A percentile compares a stretch with the other conserved stretches of the same genome.
Conservation (phyloP, 2,797 vertebrate genomes). For the Pyrocephalus nanus region DNA sequence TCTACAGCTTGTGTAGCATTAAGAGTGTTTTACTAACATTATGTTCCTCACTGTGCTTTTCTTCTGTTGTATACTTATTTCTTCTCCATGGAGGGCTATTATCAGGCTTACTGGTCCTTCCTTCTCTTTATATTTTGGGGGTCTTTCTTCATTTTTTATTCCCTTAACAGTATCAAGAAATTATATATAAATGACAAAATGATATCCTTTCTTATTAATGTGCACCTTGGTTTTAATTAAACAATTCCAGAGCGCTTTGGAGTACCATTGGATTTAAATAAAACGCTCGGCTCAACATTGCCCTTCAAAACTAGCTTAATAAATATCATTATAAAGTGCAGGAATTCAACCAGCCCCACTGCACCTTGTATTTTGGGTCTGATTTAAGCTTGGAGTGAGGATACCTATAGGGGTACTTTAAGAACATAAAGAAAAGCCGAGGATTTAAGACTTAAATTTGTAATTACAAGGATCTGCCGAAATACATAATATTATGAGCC, state of each 20-base stretch:
- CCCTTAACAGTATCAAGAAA: conserved; percentile 70
- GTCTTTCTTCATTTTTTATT: conserved; percentile 54
- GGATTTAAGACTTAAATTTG: conserved; percentile 76
- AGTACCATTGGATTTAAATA: conserved; percentile 68
- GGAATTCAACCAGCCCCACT: conserved; percentile 72
- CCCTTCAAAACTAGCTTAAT: conserved; percentile 74
- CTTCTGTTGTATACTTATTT: conserved; percentile 75
- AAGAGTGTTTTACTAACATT: conserved; percentile 79
- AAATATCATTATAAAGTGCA: conserved; percentile 76
- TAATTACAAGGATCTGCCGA: conserved; percentile 71
- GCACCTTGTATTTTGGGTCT: conserved; percentile 72
- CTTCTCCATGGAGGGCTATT: conserved; percentile 76
- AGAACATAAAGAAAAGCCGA: conserved; percentile 69
- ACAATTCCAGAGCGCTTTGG: conserved; percentile 65
- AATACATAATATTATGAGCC: conserved; percentile 69
- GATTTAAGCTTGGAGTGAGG: conserved; percentile 72
- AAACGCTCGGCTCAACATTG: conserved; percentile 57
- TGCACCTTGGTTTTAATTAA: conserved; percentile 76
- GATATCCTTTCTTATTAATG: conserved; percentile 76
- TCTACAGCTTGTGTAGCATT: conserved; percentile 73
- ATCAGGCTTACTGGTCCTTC: conserved; percentile 72
- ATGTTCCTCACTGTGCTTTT: conserved; percentile 79
- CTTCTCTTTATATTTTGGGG: conserved; percentile 59
- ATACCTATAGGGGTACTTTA: conserved; percentile 70
- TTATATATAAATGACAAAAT: conserved; percentile 76